Evolutionary conservation across 1,140 invertebrate genomes (phyloP), one percentile per base, ranked within the genome.

Genomic region (Neodiprion virginianus): DNA sequence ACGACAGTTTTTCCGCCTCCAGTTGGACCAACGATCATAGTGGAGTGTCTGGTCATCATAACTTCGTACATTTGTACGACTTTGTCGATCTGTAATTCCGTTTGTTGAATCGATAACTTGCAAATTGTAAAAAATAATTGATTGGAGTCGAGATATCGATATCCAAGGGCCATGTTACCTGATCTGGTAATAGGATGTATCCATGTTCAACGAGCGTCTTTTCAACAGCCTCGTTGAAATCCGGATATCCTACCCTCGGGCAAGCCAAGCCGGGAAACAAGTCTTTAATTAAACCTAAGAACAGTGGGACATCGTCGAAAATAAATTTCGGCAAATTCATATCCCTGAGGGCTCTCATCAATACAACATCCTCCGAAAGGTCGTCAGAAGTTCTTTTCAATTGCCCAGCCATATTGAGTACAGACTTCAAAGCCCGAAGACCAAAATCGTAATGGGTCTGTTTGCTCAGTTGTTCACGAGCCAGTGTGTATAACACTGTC

Each of bases 361-460:
- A 88, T 0, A 97, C 93, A 69, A 97, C 91, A 79, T 95, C 92
- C 88, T 98, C 96, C 7, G 93, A 91, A 2, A 96, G 88, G 74
- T 95, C 92, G 7, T 91, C 90, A 11, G 94, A 93, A 53, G 92
- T 92, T 77, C 95, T 89, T 81, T 95, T 95, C 79, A 97, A 88
- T 40, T 96, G 94, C 9, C 95, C 95, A 1, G 96, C 96, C 95
- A 96, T 97, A 8, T 96, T 92, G 7, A 98, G 87, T 7, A 97
- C 95, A 0, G 96, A 94, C 80, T 96, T 97, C 1, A 98, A 85
- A 9, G 96, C 95, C 73, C 96, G 89, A 71, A 98, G 84, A n/a
- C 96, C 96, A 92, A 97, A 98, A 83, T 98, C 96, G 84, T 98
- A 98, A 86, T 98, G 96, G 50, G 93, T 94, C 83, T 98, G 96